These are phyloP conservation scores for Dryoscopus gambensis DNA, from an alignment of 2,113 vertebrate species.

Conservation along the genomic window DNA sequence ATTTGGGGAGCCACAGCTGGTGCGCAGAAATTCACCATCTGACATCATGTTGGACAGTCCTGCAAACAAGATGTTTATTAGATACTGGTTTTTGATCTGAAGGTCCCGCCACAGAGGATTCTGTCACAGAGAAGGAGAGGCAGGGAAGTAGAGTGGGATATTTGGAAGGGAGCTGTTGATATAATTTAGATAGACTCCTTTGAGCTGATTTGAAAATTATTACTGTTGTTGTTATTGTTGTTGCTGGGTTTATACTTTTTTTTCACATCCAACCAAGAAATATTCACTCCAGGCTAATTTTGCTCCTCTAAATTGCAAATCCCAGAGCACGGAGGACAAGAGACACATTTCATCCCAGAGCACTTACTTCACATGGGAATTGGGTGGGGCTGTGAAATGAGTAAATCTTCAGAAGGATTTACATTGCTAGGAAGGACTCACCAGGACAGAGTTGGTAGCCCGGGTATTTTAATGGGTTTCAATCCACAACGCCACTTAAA, in stretches of 20 bases:
- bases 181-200: neutral
- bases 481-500: neutral
- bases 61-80: conserved; percentile 59
- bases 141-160: neutral
- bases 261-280: neutral
- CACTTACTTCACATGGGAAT: neutral
- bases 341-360: neutral
- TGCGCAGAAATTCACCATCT: conserved; percentile 95
- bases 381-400: neutral
- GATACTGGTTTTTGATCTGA: neutral
- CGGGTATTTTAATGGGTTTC: neutral
- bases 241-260: neutral
- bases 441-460: neutral
- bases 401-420: neutral
- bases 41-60: conserved; percentile 99
- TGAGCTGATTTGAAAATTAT: neutral
- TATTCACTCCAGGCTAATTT: neutral
- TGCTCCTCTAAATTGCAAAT: neutral
- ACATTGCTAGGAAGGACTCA: neutral
- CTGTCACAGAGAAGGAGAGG: neutral
- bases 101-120: neutral
- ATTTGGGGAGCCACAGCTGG: conserved; percentile 97
- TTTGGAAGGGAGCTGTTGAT: neutral
- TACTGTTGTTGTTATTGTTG: neutral
- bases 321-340: neutral